Percentiles rank a stretch among this genome's conserved stretches.
phyloP scores from a whole-genome alignment of 1,140 invertebrate genomes.

The Adoxophyes honmai region DNA sequence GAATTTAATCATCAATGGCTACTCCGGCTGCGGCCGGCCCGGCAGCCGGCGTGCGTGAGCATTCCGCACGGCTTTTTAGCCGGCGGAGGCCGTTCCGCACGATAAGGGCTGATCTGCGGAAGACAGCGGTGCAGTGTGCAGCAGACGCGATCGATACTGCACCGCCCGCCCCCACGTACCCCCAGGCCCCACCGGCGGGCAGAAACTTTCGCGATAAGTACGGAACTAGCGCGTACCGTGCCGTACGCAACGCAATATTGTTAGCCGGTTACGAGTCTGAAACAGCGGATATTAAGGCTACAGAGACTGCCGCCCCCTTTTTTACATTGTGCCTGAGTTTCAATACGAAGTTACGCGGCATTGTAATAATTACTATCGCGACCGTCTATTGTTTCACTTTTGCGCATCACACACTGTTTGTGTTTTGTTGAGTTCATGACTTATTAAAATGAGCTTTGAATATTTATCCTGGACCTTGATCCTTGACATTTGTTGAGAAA shows the following conservation, averaged over 20 bases:
- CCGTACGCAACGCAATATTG: conserved; percentile 75
- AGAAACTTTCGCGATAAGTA: conserved; percentile 76
- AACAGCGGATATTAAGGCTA: conserved; percentile 73
- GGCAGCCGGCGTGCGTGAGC: conserved; percentile 42
- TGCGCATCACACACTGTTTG: background rate
- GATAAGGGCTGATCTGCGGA: conserved; percentile 75
- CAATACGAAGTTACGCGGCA: conserved; percentile 46
- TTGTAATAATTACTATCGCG: conserved; percentile 50
- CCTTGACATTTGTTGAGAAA: background rate
- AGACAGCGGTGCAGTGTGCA: conserved; percentile 70
- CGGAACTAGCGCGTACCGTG: conserved; percentile 71
- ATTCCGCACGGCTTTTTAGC: conserved; percentile 60
- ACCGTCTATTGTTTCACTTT: conserved; percentile 9
- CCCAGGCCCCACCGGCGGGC: conserved; percentile 41
- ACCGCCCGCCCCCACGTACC: conserved; percentile 32
- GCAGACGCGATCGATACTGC: conserved; percentile 73
- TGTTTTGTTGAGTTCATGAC: background rate
- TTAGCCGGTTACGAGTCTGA: conserved; percentile 73
- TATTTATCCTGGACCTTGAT: background rate
- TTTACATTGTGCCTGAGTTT: conserved; percentile 60
- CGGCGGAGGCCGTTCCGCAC: conserved; percentile 55
- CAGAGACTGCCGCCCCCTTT: conserved; percentile 52
- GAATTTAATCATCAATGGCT: background rate
- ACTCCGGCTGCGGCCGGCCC: conserved; percentile 4
- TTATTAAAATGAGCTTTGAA: background rate